These are phyloP conservation scores for Venustaconcha ellipsiformis DNA, from an alignment of 1,140 invertebrate species.

Conservation along the genomic window DNA sequence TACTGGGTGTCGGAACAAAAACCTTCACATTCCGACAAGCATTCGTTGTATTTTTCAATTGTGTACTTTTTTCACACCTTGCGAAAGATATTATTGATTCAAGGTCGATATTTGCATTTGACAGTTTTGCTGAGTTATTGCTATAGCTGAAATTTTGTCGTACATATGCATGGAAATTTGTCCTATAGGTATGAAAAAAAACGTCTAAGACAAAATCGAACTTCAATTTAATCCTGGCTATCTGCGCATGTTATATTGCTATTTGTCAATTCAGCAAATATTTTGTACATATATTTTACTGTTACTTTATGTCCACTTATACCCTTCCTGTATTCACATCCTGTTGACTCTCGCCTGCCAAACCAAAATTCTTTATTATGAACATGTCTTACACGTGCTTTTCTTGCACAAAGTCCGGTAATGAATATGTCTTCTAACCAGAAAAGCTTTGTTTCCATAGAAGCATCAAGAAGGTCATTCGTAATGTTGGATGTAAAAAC, in stretches of 20 bases:
- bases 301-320: slow-evolving; percentile 46
- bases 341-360: slow-evolving; percentile 14
- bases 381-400: slow-evolving; percentile 28
- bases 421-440: slow-evolving; percentile 69
- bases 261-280: slow-evolving; percentile 36
- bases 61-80: too few species aligned
- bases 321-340: slow-evolving; percentile 36
- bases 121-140: too few species aligned
- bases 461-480: slow-evolving; percentile 49
- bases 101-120: too few species aligned
- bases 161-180: too few species aligned
- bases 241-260: neutral
- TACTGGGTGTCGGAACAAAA: too few species aligned
- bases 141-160: too few species aligned
- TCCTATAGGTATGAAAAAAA: too few species aligned
- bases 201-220: too few species aligned
- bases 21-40: too few species aligned
- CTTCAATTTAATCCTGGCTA: too few species aligned
- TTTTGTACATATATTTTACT: slow-evolving; percentile 33
- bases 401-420: slow-evolving; percentile 58
- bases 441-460: slow-evolving; percentile 47
- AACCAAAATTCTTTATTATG: slow-evolving; percentile 35
- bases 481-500: slow-evolving; percentile 56
- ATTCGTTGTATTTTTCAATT: too few species aligned
- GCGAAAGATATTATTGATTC: too few species aligned